A percentile compares a stretch with the other conserved stretches of the same genome.
Evolutionary conservation across 1,140 invertebrate genomes (phyloP).

Genomic region (Delia radicum): DNA sequence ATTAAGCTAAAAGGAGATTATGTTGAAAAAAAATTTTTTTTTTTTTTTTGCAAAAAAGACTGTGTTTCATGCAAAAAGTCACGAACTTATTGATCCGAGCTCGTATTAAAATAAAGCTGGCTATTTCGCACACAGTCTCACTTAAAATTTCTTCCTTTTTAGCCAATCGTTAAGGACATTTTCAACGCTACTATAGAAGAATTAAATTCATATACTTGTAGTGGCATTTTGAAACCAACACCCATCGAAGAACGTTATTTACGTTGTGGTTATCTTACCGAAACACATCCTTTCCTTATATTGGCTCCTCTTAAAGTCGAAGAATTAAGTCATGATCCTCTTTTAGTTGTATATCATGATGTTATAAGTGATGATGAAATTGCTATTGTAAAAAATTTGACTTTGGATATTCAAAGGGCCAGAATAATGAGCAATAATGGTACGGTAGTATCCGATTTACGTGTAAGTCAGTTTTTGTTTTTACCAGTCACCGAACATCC

Average conservation of each 20-base stretch:
- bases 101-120: too few relatives aligned
- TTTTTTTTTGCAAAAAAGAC: too few relatives aligned
- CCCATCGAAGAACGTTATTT: conserved; percentile 56
- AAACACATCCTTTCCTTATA: conserved; percentile 73
- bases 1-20: too few relatives aligned
- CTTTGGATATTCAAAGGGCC: conserved; percentile 68
- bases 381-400: conserved; percentile 76
- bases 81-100: too few relatives aligned
- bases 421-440: conserved; percentile 80
- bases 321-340: conserved; percentile 78
- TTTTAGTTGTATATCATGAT: conserved; percentile 85
- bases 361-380: conserved; percentile 90
- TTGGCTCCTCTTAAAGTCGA: conserved; percentile 91
- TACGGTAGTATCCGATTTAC: conserved; percentile 75
- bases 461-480: conserved; percentile 97
- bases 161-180: conserved; percentile 37
- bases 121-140: too few relatives aligned
- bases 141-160: too few relatives aligned
- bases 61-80: too few relatives aligned
- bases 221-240: conserved; percentile 67
- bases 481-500: conserved; percentile 76
- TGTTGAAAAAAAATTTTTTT: too few relatives aligned
- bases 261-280: conserved; percentile 76
- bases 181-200: conserved; percentile 2
- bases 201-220: conserved; percentile 55